Evolutionary conservation across 1,140 invertebrate species (phyloP), one percentile per base, ranked within the genome.

Genomic region (Aphelinus certus): DNA sequence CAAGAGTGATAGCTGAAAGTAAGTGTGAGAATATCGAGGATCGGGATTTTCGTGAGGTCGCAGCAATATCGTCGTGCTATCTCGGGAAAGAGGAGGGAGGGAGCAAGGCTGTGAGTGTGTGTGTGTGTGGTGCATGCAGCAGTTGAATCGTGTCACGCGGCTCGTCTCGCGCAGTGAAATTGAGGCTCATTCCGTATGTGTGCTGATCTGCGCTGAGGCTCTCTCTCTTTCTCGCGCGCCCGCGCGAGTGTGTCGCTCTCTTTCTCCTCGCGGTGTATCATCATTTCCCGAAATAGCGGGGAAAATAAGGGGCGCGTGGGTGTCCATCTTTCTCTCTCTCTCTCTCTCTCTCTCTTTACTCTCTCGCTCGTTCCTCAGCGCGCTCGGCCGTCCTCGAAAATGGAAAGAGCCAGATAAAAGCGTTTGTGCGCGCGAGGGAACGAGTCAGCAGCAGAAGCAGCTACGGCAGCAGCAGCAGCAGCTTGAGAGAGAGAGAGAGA

Each of bases 241-340:
- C 45, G 61, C 10, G 7, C 69, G 56, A 43, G n/a, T 46, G 42
- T 60, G 49, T 60, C 55, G 64, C 71, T 43, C 73, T 60, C 46
- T 56, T 67, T 47, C 53, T 55, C 57, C 57, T 57, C 74, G 73
- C 68, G 67, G 65, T 76, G 71, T 77, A 67, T 76, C 77, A 81
- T 80, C 78, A 79, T 76, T 76, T 74, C 81, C 76, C 79, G 77
- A 81, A 81, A 81, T 81, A 81, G 81, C 77, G 67, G 65, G 67
- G 71, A 71, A 74, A 78, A 67, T 71, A 71, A 73, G 69, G 46
- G 69, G 46, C 72, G 78, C 75, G 80, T 81, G 75, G 80, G 78
- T 81, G 78, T 67, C 53, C 26, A 26, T 26, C 26, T 26, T 26
- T 26, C 26, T 26, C 26, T 26, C 26, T 26, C 26, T 26, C 26